Evolutionary conservation across 1,140 invertebrate genomes (phyloP).

Genomic region (Ostrea edulis): DNA sequence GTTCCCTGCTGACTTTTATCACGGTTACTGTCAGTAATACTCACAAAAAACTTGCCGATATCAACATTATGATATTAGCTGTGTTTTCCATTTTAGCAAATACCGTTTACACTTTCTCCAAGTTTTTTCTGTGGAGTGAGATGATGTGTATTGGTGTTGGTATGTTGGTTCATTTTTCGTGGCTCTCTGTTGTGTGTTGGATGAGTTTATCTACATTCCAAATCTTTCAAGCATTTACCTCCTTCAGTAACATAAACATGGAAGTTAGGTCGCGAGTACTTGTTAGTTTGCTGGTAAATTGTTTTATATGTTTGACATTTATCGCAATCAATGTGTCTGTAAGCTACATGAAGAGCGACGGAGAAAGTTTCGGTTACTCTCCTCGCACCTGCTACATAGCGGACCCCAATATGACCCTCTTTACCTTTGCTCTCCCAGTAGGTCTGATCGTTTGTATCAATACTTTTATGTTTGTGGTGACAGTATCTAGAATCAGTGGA

Average conservation of each 20-base stretch:
- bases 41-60: not conserved
- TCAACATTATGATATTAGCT: conserved; percentile 5
- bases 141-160: not conserved
- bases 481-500: not conserved
- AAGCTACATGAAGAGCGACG: not conserved
- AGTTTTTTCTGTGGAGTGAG: conserved; percentile 1
- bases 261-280: not conserved
- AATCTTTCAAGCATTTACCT: conserved; percentile 9
- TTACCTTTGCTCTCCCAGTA: not conserved
- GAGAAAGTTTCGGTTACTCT: not conserved
- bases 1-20: not conserved
- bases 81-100: not conserved
- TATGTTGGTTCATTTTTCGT: conserved; percentile 6
- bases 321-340: not conserved
- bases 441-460: not conserved
- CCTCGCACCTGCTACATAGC: not conserved
- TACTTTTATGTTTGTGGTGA: not conserved
- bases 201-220: conserved; percentile 30
- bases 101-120: not conserved
- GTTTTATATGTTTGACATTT: not conserved
- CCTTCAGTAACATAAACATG: not conserved
- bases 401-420: not conserved
- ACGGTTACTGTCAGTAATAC: not conserved
- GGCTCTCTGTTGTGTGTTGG: conserved; percentile 18
- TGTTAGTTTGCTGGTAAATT: not conserved